Evolutionary conservation across 1,140 invertebrate species (phyloP).

Genomic region (Pygmarrhopalites habei): DNA sequence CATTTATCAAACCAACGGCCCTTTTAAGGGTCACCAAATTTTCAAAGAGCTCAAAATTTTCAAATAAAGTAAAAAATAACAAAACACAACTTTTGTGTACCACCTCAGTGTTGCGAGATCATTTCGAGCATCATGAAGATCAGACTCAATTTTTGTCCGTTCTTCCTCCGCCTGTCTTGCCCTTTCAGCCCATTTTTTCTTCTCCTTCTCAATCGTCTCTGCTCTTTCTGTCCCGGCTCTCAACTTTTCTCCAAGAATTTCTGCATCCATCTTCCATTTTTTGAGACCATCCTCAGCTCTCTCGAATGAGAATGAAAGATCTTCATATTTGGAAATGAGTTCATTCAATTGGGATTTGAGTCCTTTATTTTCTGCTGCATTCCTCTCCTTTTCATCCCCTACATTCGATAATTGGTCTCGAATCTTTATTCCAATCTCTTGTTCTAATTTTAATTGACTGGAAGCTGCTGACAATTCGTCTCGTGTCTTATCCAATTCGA

Average conservation of each 20-base stretch:
- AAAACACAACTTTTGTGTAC: too few species aligned
- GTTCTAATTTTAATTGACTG: slow-evolving; percentile 35
- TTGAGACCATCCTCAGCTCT: slow-evolving; percentile 34
- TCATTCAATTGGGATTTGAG: slow-evolving; percentile 28
- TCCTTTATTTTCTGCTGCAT: slow-evolving; percentile 28
- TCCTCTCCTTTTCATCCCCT: slow-evolving; percentile 33
- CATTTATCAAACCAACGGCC: too few species aligned
- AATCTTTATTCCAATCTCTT: slow-evolving; percentile 30
- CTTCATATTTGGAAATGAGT: slow-evolving; percentile 30
- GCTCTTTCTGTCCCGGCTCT: slow-evolving; percentile 23
- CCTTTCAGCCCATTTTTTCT: slow-evolving; percentile 33
- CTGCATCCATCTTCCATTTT: slow-evolving; percentile 38
- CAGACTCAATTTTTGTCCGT: slow-evolving; percentile 23
- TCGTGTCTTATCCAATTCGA: slow-evolving; percentile 27
- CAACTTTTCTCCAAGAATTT: slow-evolving; percentile 34
- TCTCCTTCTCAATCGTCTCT: slow-evolving; percentile 33
- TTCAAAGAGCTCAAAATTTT: too few species aligned
- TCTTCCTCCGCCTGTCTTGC: slow-evolving; percentile 20
- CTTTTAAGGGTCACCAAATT: too few species aligned
- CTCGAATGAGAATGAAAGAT: slow-evolving; percentile 31
- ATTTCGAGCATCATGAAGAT: slow-evolving; percentile 31
- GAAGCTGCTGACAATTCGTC: slow-evolving; percentile 21
- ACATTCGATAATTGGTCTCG: slow-evolving; percentile 31
- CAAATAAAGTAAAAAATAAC: too few species aligned
- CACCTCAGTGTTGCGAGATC: slow-evolving; percentile 31